These are phyloP conservation scores for Xiphophorus maculatus DNA, from an alignment of 2,113 vertebrate species.

Conservation along the genomic window DNA sequence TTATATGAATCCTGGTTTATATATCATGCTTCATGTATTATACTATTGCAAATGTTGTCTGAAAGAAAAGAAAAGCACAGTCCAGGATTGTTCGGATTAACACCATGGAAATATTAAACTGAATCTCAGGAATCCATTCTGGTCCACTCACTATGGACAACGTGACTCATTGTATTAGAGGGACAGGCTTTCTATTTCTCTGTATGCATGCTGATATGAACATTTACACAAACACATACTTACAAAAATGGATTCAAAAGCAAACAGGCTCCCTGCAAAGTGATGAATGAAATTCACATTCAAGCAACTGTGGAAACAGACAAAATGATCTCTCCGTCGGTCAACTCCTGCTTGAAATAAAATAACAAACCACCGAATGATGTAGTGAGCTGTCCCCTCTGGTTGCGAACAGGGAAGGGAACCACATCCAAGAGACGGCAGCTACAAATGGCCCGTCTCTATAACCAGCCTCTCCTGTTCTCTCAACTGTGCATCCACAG, in stretches of 20 bases:
- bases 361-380: conserved; percentile 72
- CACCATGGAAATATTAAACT: conserved; percentile 50
- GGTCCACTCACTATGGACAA: conserved; percentile 65
- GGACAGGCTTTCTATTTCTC: conserved; percentile 47
- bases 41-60: not conserved
- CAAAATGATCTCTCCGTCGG: conserved; percentile 54
- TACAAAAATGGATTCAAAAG: conserved; percentile 46
- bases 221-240: conserved; percentile 52
- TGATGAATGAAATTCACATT: conserved; percentile 67
- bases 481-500: conserved; percentile 43
- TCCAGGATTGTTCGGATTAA: conserved; percentile 57
- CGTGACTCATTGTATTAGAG: conserved; percentile 54
- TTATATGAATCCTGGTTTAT: not conserved
- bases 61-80: conserved; percentile 22
- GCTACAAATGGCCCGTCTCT: conserved; percentile 67
- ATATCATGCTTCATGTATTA: not conserved
- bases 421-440: conserved; percentile 54
- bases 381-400: conserved; percentile 69
- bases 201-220: conserved; percentile 43
- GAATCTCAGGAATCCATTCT: conserved; percentile 63
- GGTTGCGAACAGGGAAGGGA: conserved; percentile 57
- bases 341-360: conserved; percentile 60
- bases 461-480: conserved; percentile 31
- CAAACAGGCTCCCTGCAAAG: conserved; percentile 47
- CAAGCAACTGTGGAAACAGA: conserved; percentile 59